These are phyloP conservation scores for Drosophila helvetica DNA, from an alignment of 2,888 invertebrate genomes.

Conservation along the genomic window DNA sequence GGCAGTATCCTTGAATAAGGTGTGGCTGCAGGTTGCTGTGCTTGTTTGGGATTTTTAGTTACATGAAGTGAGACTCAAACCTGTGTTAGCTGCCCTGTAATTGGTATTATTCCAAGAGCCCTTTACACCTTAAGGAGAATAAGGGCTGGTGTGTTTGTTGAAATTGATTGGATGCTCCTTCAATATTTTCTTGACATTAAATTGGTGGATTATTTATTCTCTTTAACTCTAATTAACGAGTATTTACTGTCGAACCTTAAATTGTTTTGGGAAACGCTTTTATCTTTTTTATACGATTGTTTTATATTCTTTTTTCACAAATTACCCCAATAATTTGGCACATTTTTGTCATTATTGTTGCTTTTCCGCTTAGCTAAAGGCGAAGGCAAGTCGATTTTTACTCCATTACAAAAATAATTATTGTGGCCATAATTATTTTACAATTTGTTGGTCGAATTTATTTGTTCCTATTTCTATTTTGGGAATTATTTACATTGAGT, in stretches of 20 bases:
- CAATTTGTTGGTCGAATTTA: conserved; percentile 41
- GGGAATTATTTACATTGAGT: conserved; percentile 48
- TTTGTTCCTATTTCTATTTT: conserved; percentile 48
- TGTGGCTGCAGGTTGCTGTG: background rate
- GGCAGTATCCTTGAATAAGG: no score
- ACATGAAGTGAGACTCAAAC: conserved; percentile 3
- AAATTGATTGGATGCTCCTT: background rate
- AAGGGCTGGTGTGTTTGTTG: background rate
- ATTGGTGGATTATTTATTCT: no score
- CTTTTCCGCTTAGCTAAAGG: conserved; percentile 14
- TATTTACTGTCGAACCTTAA: no score
- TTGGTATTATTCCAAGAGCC: conserved; percentile 6
- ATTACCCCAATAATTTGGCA: conserved; percentile 70
- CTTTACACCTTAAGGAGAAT: background rate
- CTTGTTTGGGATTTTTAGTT: conserved; percentile 22
- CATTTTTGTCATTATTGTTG: conserved; percentile 47
- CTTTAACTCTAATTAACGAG: no score
- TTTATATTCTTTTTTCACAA: conserved; percentile 24
- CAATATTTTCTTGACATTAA: no score
- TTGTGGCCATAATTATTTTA: conserved; percentile 47
- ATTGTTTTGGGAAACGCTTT: no score
- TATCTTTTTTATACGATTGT: background rate
- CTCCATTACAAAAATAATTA: no score
- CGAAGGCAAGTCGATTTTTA: no score
- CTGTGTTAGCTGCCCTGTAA: conserved; percentile 16